Base-by-base conservation (phyloP, 2,888 invertebrate species). In the Gymnosoma rotundatum region DNA sequence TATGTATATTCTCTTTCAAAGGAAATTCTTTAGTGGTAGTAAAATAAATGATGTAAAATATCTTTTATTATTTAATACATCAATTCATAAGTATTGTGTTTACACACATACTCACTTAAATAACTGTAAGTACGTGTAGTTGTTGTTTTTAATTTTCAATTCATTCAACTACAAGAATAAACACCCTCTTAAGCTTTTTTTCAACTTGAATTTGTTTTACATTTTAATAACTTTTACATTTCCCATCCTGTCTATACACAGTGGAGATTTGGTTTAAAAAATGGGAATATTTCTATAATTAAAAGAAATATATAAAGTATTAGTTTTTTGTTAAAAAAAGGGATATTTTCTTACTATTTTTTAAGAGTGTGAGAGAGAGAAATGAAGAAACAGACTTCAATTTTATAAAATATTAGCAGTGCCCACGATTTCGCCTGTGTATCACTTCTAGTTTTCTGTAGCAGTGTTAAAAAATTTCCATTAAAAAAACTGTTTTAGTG, bases 141-240 rank as follows among this genome's bases (percentile, higher is more conserved):
- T 56, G 48, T 14, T 75, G 48, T 25, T 63, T 25, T 63, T 42
- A 48, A 42, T 25, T 73, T 66, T 58, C 48, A 25, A 48, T 52
- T 60, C 64, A 18, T 60, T 32, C 56, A 58, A 50, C 56, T 66
- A 69, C 8, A 42, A 60, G 36, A 60, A 50, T 36, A 81, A 64
- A 83, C 80, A 80, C 79, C 83, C 83, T 63, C 76, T 73, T 75
- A 58, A 80, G 72, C 69, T 82, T 81, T 63, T 42, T 42, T 42
- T 42, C 42, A 64, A 72, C 12, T 72, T 64, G 56, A 72, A 64
- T 58, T 64, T 48, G 12, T 80, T 79, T 83, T 83, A 66, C 25
- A 66, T 82, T 70, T 58, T 78, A 74, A 74, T 83, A 79, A 78
- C 73, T 78, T 83, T 83, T 75, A 70, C 74, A 75, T 63, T 64